These are phyloP conservation scores for Maniola hyperantus DNA, from an alignment of 2,888 invertebrate genomes.

Conservation along the genomic window DNA sequence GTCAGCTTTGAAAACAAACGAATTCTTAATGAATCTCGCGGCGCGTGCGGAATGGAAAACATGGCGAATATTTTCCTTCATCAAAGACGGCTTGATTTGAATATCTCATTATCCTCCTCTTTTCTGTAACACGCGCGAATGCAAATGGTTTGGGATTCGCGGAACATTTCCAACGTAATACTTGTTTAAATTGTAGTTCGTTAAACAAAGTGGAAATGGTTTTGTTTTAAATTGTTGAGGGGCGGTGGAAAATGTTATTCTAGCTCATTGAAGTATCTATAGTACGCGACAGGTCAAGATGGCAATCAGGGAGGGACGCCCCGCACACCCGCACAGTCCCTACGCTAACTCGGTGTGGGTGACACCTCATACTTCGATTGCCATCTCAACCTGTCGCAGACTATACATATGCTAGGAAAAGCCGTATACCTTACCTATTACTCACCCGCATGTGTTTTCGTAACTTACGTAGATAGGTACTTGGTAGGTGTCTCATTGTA, in stretches of 20 bases:
- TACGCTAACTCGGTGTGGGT: too few species aligned
- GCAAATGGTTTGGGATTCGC: slow-evolving; percentile 32
- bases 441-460: too few species aligned
- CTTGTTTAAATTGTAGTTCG: slow-evolving; percentile 19
- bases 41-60: slow-evolving; percentile 43
- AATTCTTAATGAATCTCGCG: slow-evolving; percentile 60
- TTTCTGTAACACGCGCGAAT: slow-evolving; percentile 32
- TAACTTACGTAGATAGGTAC: too few species aligned
- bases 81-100: slow-evolving; percentile 42
- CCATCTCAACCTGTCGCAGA: too few species aligned
- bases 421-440: too few species aligned
- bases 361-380: too few species aligned
- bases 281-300: too few species aligned
- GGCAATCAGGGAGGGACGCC: too few species aligned
- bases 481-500: too few species aligned
- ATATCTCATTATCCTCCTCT: slow-evolving; percentile 38
- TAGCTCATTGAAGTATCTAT: neutral
- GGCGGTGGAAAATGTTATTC: slow-evolving; percentile 10
- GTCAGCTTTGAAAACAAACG: slow-evolving; percentile 51
- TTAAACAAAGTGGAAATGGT: slow-evolving; percentile 21
- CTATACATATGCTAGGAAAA: too few species aligned
- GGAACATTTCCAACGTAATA: slow-evolving; percentile 25
- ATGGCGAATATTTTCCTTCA: slow-evolving; percentile 42
- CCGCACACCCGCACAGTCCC: too few species aligned
- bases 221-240: slow-evolving; percentile 9